These are phyloP conservation scores for Sphaeridia pumilis DNA, from an alignment of 2,888 invertebrate species.

Conservation along the genomic window DNA sequence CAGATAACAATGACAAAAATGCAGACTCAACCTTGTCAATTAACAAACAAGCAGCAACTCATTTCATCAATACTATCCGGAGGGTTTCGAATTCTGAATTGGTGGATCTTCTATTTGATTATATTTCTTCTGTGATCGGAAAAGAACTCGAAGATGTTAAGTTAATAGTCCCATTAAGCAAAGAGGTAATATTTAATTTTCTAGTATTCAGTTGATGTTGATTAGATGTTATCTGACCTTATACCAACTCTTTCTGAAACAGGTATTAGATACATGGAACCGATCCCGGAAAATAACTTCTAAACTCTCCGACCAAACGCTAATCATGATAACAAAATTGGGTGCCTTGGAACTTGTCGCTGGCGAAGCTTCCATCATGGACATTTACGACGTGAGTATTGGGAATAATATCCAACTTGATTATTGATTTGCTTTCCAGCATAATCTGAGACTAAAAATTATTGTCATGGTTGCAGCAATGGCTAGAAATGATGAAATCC, in stretches of 20 bases:
- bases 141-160: neutral
- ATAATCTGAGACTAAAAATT: neutral
- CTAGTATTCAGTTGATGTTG: neutral
- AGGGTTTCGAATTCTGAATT: conserved; percentile 1
- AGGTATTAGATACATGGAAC: conserved; percentile 1
- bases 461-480: conserved; percentile 11
- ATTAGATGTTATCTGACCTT: neutral
- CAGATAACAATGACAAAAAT: neutral
- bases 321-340: conserved; percentile 1
- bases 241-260: neutral
- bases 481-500: conserved; percentile 13
- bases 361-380: neutral
- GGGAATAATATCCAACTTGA: neutral
- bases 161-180: neutral
- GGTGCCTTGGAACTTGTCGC: conserved; percentile 8
- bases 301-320: conserved; percentile 3
- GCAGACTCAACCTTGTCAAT: neutral
- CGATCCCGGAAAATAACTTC: conserved; percentile 4
- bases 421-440: neutral
- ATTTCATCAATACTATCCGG: conserved; percentile 2
- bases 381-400: neutral
- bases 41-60: neutral
- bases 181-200: neutral
- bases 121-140: neutral
- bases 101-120: conserved; percentile 2